Evolutionary conservation across 2,113 vertebrate species (phyloP).

Genomic region (Pterocles gutturalis): DNA sequence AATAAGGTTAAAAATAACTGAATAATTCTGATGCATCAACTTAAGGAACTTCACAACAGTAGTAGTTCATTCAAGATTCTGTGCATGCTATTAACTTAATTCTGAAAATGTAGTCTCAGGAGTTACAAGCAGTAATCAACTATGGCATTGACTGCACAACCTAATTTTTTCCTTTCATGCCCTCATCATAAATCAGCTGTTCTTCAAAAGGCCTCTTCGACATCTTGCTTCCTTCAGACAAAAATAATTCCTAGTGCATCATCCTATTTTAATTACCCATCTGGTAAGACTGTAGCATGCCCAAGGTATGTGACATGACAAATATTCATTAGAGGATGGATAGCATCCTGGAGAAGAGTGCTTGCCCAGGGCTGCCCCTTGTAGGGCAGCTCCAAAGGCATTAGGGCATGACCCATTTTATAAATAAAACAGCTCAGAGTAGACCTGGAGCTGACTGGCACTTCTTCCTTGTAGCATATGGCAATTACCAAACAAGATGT

Average conservation of each 20-base stretch:
- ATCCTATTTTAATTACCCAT: not conserved
- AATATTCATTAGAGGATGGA: not conserved
- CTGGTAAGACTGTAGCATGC: not conserved
- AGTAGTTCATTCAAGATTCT: not conserved
- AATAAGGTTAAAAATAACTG: not conserved
- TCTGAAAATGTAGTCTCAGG: not conserved
- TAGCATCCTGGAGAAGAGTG: not conserved
- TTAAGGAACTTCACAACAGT: not conserved
- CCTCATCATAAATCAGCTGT: not conserved
- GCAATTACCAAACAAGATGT: not conserved
- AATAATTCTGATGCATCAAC: not conserved
- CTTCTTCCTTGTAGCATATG: not conserved
- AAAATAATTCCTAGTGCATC: not conserved
- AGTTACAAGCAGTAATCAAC: not conserved
- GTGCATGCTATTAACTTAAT: not conserved
- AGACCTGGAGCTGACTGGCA: not conserved
- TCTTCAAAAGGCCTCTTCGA: not conserved
- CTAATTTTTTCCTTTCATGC: not conserved
- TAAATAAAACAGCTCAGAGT: not conserved
- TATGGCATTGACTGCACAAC: not conserved
- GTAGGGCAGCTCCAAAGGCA: not conserved
- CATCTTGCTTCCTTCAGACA: not conserved
- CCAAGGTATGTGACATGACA: not conserved
- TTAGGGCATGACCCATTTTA: not conserved
- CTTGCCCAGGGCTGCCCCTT: fast-evolving